A percentile compares a stretch with the other conserved stretches of the same genome.
phyloP scores from a whole-genome alignment of 2,888 invertebrate genomes.

The Notodonta dromedarius region DNA sequence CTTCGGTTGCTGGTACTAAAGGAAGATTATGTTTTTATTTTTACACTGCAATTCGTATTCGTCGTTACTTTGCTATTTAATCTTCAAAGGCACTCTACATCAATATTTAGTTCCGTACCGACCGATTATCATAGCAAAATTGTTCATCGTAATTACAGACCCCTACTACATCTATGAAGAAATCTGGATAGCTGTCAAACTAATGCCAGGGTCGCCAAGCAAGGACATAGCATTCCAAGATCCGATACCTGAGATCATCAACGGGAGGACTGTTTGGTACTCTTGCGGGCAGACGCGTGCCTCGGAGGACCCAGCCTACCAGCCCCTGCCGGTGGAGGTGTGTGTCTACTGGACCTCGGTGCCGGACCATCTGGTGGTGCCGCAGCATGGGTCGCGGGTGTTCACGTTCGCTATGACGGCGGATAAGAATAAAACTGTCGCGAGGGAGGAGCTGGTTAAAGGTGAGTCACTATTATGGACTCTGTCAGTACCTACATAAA shows the following conservation, averaged over 20 bases:
- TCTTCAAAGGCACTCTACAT: background rate
- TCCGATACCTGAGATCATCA: constrained; percentile 67
- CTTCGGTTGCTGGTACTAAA: too few species aligned
- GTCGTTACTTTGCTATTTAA: background rate
- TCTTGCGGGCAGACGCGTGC: constrained; percentile 72
- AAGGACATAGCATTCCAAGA: constrained; percentile 68
- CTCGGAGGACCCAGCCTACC: constrained; percentile 67
- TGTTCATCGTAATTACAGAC: constrained; percentile 51
- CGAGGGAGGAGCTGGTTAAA: constrained; percentile 68
- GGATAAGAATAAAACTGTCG: constrained; percentile 77
- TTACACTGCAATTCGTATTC: too few species aligned
- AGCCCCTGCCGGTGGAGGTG: constrained; percentile 65
- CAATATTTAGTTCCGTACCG: background rate
- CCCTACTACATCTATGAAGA: constrained; percentile 73
- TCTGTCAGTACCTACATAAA: too few species aligned
- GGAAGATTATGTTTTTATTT: too few species aligned
- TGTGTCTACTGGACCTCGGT: constrained; percentile 80
- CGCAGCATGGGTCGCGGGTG: constrained; percentile 71
- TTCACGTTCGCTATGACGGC: constrained; percentile 82
- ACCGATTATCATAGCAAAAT: too few species aligned
- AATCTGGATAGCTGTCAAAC: constrained; percentile 75
- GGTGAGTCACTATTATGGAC: constrained; percentile 42
- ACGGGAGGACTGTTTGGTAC: constrained; percentile 66
- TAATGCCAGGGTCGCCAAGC: constrained; percentile 69
- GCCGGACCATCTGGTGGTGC: constrained; percentile 75